Conservation (phyloP, 2,888 invertebrate species). For the Drosophila demipolita region DNA sequence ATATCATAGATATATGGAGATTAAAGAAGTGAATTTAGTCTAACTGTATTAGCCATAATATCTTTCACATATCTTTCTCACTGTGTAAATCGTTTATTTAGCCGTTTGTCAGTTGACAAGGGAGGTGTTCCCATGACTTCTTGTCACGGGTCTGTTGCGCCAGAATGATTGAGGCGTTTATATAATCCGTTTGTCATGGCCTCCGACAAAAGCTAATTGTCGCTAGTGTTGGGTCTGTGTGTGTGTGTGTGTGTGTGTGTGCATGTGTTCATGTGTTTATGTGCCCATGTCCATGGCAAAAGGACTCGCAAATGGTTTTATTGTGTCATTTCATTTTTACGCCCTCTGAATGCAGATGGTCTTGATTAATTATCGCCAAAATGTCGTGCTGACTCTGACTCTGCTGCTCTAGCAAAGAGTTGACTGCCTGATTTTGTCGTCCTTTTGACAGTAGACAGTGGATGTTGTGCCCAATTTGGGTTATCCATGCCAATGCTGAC, state of each 20-base stretch:
- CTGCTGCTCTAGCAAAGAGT: conserved; percentile 46
- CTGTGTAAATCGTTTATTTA: conserved; percentile 46
- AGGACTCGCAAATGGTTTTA: conserved; percentile 70
- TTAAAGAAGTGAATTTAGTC: background rate
- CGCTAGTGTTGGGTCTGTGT: conserved; percentile 36
- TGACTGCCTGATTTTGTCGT: conserved; percentile 54
- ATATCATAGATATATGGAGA: background rate
- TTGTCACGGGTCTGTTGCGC: conserved; percentile 56
- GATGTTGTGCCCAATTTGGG: conserved; percentile 44
- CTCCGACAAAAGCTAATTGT: conserved; percentile 74
- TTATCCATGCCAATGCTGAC: conserved; percentile 24
- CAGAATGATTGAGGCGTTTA: conserved; percentile 72
- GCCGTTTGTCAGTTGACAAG: conserved; percentile 20
- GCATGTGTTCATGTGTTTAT: conserved; percentile 11
- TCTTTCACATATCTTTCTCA: conserved; percentile 45
- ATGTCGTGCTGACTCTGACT: conserved; percentile 48
- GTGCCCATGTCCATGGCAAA: conserved; percentile 29
- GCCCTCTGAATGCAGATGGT: conserved; percentile 69
- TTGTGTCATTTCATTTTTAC: conserved; percentile 73
- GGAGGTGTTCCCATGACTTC: conserved; percentile 49
- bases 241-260: background rate
- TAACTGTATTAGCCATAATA: background rate
- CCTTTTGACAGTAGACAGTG: conserved; percentile 54
- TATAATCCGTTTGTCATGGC: conserved; percentile 75
- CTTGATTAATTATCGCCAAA: conserved; percentile 72